Percentiles rank a stretch among this genome's conserved stretches.
Evolutionary conservation across 2,797 vertebrate species (phyloP).

Genomic region (Mallotus villosus): DNA sequence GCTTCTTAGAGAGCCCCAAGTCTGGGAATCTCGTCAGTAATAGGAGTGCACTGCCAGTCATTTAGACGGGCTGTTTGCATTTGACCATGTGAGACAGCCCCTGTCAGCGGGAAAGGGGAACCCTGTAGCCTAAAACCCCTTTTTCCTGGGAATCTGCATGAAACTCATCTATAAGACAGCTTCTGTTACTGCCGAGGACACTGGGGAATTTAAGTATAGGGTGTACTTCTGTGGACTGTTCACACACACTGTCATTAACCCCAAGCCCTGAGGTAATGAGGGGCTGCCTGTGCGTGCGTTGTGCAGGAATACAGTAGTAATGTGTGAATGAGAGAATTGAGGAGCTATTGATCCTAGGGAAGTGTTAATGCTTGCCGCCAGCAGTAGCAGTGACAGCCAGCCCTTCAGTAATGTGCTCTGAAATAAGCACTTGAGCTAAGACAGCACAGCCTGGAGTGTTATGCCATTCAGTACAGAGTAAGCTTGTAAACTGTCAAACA

Average conservation of each 20-base stretch:
- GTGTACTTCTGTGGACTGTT: neutral
- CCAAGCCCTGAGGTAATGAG: neutral
- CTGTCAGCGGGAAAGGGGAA: neutral
- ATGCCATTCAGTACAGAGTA: too few species aligned
- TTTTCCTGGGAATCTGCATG: neutral
- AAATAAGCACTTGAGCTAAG: neutral
- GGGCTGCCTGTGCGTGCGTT: neutral
- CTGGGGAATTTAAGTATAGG: neutral
- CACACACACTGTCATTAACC: slow-evolving; percentile 2
- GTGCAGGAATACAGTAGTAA: neutral
- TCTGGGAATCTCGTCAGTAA: too few species aligned
- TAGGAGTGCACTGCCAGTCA: too few species aligned
- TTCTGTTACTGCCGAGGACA: neutral
- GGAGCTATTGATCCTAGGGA: neutral
- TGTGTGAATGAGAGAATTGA: neutral
- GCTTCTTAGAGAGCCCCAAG: too few species aligned
- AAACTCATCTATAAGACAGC: neutral
- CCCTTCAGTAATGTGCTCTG: neutral
- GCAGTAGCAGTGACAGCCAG: neutral
- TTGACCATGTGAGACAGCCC: too few species aligned
- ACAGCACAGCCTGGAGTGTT: neutral
- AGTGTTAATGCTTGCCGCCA: neutral
- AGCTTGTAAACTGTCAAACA: too few species aligned
- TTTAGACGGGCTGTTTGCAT: too few species aligned
- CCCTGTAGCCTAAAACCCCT: neutral